Base-by-base conservation (phyloP, 2,797 vertebrate genomes). In the Rachycentron canadum region DNA sequence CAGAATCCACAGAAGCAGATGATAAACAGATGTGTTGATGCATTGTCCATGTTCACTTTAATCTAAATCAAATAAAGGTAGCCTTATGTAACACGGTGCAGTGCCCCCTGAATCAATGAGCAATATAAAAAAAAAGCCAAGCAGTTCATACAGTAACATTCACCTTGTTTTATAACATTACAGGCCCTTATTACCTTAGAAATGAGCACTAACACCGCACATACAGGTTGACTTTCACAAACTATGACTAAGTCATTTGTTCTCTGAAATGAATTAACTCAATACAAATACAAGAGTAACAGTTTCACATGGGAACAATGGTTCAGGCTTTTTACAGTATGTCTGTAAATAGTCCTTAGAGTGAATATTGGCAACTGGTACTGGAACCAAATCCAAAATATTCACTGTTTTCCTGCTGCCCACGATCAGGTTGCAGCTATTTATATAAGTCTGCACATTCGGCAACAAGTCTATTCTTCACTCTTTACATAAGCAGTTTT, bases 401-500 rank as follows among this genome's bases (percentile, higher is more conserved):
- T 82, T 72, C 65, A 57, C 25, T 2, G 19, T 45, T 82, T 80
- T 69, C 52, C 49, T 40, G 28, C 40, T 40, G 30, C 55, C 64
- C 55, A 34, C 26, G 23, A 80, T 82, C 82, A 73, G 53, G 36
- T 63, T 83, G 53, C 79, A 73, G 76, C 63, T 69, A 76, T 87
- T 90, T 88, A 90, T 86, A 73, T 85, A 91, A 89, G 76, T 41
- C 7, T 14, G 26, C 50, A 83, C 63, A 57, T 62, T 81, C 68
- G 57, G 62, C 59, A 34, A 58, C 70, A 17, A 13, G 63, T 69
- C 79, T 72, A 30, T 80, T 84, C 69, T 80, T 73, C 45, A 17
- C 34, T 60, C 62, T 91, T 89, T 89, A 89, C 69, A 86, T 84
- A 91, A 92, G 79, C 26, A 14, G 2, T 50, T 88, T 88, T 88